Percentiles rank a stretch among this genome's conserved stretches.
These are phyloP conservation scores for Mylabris phalerata DNA, from an alignment of 1,140 invertebrate genomes.

Conservation along the genomic window DNA sequence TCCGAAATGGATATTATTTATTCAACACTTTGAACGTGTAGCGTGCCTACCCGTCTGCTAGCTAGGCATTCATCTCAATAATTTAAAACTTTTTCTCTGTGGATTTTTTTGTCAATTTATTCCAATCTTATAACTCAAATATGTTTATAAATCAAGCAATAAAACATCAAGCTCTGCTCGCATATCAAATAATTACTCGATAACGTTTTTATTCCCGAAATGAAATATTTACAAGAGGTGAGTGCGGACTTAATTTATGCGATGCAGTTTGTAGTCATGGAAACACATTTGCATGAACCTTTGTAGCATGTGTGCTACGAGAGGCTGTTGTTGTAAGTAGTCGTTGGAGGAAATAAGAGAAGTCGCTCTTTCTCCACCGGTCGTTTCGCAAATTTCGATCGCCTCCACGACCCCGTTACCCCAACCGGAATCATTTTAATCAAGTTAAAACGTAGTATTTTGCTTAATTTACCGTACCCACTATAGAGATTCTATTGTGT, in stretches of 20 bases:
- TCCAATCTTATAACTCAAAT: too few species aligned
- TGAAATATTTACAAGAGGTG: constrained; percentile 31
- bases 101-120: too few species aligned
- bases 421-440: constrained; percentile 1
- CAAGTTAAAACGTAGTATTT: constrained; percentile 9
- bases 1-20: too few species aligned
- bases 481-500: too few species aligned
- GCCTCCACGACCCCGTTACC: not conserved
- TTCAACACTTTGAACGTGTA: too few species aligned
- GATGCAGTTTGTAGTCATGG: constrained; percentile 35
- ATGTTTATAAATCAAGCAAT: too few species aligned
- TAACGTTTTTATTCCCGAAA: constrained; percentile 31
- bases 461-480: not conserved
- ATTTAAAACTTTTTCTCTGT: too few species aligned
- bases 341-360: too few species aligned
- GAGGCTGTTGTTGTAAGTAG: constrained; percentile 5
- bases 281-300: constrained; percentile 31
- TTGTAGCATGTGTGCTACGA: constrained; percentile 15
- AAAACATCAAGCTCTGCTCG: not conserved
- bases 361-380: constrained; percentile 1
- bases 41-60: too few species aligned
- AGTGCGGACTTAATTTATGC: constrained; percentile 35
- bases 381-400: constrained; percentile 15
- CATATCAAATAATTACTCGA: constrained; percentile 24
- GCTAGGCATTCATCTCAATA: too few species aligned